Conservation (phyloP, 1,140 invertebrate species). For the Sitobion miscanthi region DNA sequence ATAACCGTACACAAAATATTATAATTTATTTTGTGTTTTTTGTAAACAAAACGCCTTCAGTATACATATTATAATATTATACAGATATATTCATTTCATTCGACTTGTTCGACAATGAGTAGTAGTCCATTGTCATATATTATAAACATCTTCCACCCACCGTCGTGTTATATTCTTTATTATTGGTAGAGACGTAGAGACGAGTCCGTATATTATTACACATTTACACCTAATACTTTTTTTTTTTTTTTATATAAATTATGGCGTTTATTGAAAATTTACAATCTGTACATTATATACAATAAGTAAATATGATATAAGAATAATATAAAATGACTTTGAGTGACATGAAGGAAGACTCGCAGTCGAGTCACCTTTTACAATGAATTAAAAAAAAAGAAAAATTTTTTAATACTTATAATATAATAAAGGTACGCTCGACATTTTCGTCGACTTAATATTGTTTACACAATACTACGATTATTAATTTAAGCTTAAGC, state of each 20-base stretch:
- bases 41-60: conserved; percentile 22
- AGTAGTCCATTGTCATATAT: background rate
- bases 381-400: too few species aligned
- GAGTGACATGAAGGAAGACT: too few species aligned
- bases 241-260: too few species aligned
- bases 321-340: too few species aligned
- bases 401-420: too few species aligned
- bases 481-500: background rate
- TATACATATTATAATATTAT: background rate
- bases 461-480: background rate
- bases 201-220: background rate
- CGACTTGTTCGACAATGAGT: background rate
- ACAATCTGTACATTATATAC: too few species aligned
- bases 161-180: background rate
- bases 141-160: background rate
- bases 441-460: background rate
- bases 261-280: too few species aligned
- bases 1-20: background rate
- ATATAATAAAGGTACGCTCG: background rate
- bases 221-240: background rate
- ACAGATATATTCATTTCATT: background rate
- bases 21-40: conserved; percentile 30
- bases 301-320: too few species aligned
- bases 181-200: background rate
- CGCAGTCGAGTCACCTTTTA: too few species aligned